Conservation (phyloP, 2,888 invertebrate genomes). For the Eristalinus aeneus region DNA sequence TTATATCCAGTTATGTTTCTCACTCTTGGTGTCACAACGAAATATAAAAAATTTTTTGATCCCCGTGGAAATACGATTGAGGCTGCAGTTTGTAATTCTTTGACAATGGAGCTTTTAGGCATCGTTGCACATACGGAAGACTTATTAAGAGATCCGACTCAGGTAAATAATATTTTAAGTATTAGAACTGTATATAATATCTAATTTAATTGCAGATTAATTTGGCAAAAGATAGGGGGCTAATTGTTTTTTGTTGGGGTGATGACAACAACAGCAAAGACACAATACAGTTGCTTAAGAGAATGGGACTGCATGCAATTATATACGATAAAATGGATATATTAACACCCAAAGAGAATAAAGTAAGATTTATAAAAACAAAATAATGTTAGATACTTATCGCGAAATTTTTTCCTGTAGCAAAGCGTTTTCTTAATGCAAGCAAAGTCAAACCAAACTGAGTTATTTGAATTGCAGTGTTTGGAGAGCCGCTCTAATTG, state of each 20-base stretch:
- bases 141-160: slow-evolving; percentile 89
- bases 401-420: slow-evolving; percentile 77
- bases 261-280: slow-evolving; percentile 95
- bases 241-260: slow-evolving; percentile 98
- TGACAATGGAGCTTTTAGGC: slow-evolving; percentile 91
- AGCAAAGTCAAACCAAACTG: slow-evolving; percentile 87
- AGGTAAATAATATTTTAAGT: slow-evolving; percentile 81
- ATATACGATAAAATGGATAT: slow-evolving; percentile 96
- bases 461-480: slow-evolving; percentile 78
- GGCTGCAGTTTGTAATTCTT: slow-evolving; percentile 91
- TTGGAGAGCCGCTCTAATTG: slow-evolving; percentile 76
- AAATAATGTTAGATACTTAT: neutral
- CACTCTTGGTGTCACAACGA: slow-evolving; percentile 88
- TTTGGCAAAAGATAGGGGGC: slow-evolving; percentile 88
- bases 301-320: slow-evolving; percentile 95
- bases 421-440: slow-evolving; percentile 92
- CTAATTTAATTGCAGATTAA: slow-evolving; percentile 83
- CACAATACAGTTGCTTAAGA: slow-evolving; percentile 92
- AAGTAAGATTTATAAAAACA: slow-evolving; percentile 73
- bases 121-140: slow-evolving; percentile 97
- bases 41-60: slow-evolving; percentile 91
- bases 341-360: slow-evolving; percentile 78
- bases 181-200: neutral
- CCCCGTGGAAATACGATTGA: slow-evolving; percentile 90
- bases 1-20: slow-evolving; percentile 98